These are phyloP conservation scores for Aldabrachelys gigantea DNA, from an alignment of 2,113 vertebrate species.

Conservation along the genomic window DNA sequence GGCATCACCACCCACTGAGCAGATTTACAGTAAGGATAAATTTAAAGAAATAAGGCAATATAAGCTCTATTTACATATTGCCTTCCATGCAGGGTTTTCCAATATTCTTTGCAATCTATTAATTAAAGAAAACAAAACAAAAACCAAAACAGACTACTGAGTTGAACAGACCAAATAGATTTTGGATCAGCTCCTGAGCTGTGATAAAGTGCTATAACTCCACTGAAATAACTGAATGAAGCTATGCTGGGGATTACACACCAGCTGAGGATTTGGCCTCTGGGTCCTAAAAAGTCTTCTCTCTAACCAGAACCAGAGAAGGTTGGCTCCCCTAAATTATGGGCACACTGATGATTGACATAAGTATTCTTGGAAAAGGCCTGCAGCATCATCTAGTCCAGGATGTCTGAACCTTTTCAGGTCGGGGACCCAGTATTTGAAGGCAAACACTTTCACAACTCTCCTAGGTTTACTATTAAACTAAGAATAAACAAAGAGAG, in stretches of 20 bases:
- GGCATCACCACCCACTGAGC: background rate
- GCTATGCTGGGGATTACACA: background rate
- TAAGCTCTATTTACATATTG: background rate
- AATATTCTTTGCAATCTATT: background rate
- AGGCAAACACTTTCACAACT: background rate
- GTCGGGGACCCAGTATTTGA: background rate
- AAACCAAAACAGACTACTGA: background rate
- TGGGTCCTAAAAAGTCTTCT: background rate
- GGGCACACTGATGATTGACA: background rate
- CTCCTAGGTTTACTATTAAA: background rate
- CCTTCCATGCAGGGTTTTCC: background rate
- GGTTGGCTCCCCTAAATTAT: fast-evolving
- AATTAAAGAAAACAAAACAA: background rate
- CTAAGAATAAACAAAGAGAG: background rate
- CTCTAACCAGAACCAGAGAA: fast-evolving
- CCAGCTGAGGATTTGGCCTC: background rate
- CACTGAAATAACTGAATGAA: background rate
- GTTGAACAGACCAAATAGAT: background rate
- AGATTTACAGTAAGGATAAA: background rate
- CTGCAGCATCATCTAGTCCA: background rate
- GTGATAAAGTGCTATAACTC: background rate
- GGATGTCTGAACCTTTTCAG: background rate
- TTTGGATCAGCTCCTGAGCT: background rate
- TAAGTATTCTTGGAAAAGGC: background rate
- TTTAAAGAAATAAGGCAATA: background rate